Base-by-base conservation (phyloP, 2,113 vertebrate species). In the Leptosomus discolor region DNA sequence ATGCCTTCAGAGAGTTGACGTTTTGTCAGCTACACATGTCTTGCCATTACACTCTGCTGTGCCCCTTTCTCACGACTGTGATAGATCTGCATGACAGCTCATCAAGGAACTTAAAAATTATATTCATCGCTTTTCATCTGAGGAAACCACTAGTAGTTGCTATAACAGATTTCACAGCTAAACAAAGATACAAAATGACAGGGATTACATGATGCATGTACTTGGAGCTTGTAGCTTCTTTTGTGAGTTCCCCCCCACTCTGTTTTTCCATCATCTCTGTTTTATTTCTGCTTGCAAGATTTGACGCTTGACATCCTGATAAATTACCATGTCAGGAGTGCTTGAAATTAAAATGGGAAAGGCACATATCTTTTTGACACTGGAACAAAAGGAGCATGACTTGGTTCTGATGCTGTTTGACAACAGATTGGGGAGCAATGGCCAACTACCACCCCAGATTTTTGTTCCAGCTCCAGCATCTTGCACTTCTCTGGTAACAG, bases 131-230 rank as follows among this genome's bases (percentile, higher is more conserved):
- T 91, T 94, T 96, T 92, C 57, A 64, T 96, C 69, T 60, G 73
- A 94, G 82, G 84, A 96, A 95, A 81, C 79, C 64, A 87, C 56
- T 37, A 71, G 46, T 92, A 85, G 89, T 87, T 97, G 83, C 73
- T 87, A 2, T 86, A 96, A 53, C 88, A 94, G 75, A 79, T 92
- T 95, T 93, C 69, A 85, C 82, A 87, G 82, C 61, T 95, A 96
- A 96, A 89, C 64, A 91, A 96, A 96, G 82, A 89, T 79, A 71
- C 34, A 58, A 61, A 93, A 79, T 91, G 95, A 91, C 92, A 96
- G 76, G 79, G 88, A 89, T 96, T 95, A 85, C 46, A 74, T 61
- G 92, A 93, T 92, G 78, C 43, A 53, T 87, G 46, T 92, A 60
- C 46, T 85, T 29, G 21, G 14, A 73, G 63, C 29, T 89, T 85